Evolutionary conservation across 2,113 vertebrate genomes (phyloP), one percentile per base, ranked within the genome.

Genomic region (Entelurus aequoreus): DNA sequence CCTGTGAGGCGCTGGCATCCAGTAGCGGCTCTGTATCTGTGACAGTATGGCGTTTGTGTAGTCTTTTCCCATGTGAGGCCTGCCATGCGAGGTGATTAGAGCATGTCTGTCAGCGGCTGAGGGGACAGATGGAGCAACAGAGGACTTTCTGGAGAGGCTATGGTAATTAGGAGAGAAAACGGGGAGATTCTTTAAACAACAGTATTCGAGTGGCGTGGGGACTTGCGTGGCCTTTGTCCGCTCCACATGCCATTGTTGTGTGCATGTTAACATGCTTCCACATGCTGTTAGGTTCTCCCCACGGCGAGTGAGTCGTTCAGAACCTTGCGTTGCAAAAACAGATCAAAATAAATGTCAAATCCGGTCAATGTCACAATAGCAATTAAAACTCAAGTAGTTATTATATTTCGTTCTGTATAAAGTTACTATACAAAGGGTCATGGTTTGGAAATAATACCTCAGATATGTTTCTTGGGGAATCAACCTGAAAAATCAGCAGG

Each of bases 81-180:
- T 71, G 80, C 83, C 75, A 83, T 69, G 83, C 59, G 84, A 90
- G 88, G 89, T 89, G 88, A 90, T 87, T 88, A 88, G 88, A 89
- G 86, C 77, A 77, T 86, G 78, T 74, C 73, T 80, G 83, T 84
- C 75, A 69, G 78, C 73, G 65, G 77, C 82, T 76, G 84, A 81
- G 80, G 78, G 78, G 86, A 91, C 90, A 91, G 89, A 92, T 91
- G 90, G 90, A 90, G 90, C 74, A 89, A 84, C 87, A 79, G 78
- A 69, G 82, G 84, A 88, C 82, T 85, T 89, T 88, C 84, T 88
- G 80, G 88, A 88, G 87, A 87, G 85, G 80, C 83, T 64, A 80
- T 83, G 88, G 84, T 90, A 90, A 90, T 92, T 90, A 90, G 82
- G 70, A 88, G 84, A 71, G 78, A 86, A 84, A 88, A 73, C 78